Evolutionary conservation across 2,113 vertebrate genomes (phyloP).

Genomic region (Zapornia atra): DNA sequence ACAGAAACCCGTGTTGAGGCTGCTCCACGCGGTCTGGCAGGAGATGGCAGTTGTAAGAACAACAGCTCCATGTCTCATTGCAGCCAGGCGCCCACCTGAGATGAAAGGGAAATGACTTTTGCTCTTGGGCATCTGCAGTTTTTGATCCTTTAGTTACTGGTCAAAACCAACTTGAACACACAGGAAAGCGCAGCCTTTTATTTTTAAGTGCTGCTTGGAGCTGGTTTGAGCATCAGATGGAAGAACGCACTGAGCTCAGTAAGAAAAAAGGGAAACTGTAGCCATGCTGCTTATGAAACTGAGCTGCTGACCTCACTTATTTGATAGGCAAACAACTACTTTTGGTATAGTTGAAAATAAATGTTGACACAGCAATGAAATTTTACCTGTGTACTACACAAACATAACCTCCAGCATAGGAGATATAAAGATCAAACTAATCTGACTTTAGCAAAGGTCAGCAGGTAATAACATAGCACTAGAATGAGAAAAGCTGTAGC

Average conservation of each 20-base stretch:
- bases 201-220: background rate
- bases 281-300: background rate
- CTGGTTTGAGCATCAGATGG: background rate
- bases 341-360: background rate
- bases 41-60: background rate
- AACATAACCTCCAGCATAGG: background rate
- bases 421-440: background rate
- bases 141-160: background rate
- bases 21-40: background rate
- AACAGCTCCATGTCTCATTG: background rate
- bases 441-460: background rate
- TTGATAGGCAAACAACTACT: background rate
- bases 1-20: background rate
- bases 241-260: background rate
- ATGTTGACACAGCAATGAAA: slow-evolving; percentile 29
- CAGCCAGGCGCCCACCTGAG: background rate
- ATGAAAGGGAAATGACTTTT: background rate
- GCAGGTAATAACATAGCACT: background rate
- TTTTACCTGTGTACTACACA: background rate
- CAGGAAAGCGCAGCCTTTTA: background rate
- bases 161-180: background rate
- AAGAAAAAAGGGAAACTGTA: background rate
- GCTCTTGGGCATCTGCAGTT: background rate
- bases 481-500: background rate
- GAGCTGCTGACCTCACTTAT: background rate